Evolutionary conservation across 2,888 invertebrate genomes (phyloP).

Genomic region (Pseudococcus jackbeardsleyi): DNA sequence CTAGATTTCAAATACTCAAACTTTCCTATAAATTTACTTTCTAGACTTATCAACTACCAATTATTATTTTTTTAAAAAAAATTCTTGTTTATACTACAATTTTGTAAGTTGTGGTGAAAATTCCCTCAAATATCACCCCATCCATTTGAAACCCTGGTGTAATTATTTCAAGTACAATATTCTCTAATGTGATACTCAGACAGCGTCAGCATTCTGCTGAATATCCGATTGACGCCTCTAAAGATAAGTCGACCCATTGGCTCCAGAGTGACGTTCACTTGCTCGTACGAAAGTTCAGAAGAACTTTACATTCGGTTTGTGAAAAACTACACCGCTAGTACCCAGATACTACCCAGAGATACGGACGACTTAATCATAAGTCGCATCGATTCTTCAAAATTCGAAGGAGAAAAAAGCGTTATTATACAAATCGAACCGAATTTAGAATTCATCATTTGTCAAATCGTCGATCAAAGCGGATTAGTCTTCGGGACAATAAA

Average conservation of each 20-base stretch:
- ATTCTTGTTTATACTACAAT: no score
- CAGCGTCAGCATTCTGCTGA: constrained; percentile 68
- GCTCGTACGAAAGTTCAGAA: constrained; percentile 72
- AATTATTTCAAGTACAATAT: background rate
- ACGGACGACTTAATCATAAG: background rate
- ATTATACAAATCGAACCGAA: constrained; percentile 30
- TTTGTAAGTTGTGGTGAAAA: no score
- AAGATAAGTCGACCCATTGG: constrained; percentile 70
- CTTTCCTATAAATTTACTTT: no score
- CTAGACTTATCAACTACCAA: no score
- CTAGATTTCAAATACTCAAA: no score
- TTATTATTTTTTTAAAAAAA: no score
- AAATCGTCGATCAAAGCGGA: constrained; percentile 69
- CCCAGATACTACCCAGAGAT: background rate
- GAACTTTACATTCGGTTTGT: constrained; percentile 69
- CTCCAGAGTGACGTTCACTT: constrained; percentile 71
- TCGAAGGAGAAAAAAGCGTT: constrained; percentile 30
- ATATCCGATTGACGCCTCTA: constrained; percentile 73
- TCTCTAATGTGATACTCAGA: constrained; percentile 10
- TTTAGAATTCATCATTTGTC: constrained; percentile 69
- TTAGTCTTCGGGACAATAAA: constrained; percentile 69
- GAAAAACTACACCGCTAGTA: constrained; percentile 47
- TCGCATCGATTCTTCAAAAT: background rate
- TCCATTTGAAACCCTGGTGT: no score
- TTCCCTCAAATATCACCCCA: no score